Evolutionary conservation across 2,888 invertebrate species (phyloP).

Genomic region (Caenorhabditis plicata): DNA sequence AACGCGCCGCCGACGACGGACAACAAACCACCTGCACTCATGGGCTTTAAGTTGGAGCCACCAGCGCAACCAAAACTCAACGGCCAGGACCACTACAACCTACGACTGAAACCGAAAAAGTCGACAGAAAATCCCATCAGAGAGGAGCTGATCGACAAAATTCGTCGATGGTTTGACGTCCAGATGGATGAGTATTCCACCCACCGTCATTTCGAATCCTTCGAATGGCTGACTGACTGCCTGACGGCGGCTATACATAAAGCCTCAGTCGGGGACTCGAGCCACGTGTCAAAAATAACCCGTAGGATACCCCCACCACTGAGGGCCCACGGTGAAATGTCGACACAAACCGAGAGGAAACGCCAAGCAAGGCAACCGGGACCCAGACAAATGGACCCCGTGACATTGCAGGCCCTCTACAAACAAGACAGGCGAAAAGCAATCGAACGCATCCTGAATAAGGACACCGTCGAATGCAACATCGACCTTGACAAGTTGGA

Average conservation of each 20-base stretch:
- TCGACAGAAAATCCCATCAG: too few relatives aligned
- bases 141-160: neutral
- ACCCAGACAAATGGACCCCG: too few relatives aligned
- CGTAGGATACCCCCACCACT: constrained; percentile 2
- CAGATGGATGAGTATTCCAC: neutral
- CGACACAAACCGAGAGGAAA: constrained; percentile 4
- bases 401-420: neutral
- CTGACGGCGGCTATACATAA: constrained; percentile 5
- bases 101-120: too few relatives aligned
- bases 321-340: constrained; percentile 3
- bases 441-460: too few relatives aligned
- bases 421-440: too few relatives aligned
- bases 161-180: constrained; percentile 1
- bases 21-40: too few relatives aligned
- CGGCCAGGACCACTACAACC: too few relatives aligned
- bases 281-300: neutral
- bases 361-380: neutral
- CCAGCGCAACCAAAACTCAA: too few relatives aligned
- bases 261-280: constrained; percentile 4
- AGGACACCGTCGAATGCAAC: neutral
- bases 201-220: neutral
- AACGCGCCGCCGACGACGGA: too few relatives aligned
- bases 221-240: neutral
- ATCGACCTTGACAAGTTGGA: constrained; percentile 2
- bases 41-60: too few relatives aligned